A percentile compares a stretch with the other conserved stretches of the same genome.
These are phyloP conservation scores for Tringa solitaria DNA, from an alignment of 2,113 vertebrate genomes.

Conservation along the genomic window DNA sequence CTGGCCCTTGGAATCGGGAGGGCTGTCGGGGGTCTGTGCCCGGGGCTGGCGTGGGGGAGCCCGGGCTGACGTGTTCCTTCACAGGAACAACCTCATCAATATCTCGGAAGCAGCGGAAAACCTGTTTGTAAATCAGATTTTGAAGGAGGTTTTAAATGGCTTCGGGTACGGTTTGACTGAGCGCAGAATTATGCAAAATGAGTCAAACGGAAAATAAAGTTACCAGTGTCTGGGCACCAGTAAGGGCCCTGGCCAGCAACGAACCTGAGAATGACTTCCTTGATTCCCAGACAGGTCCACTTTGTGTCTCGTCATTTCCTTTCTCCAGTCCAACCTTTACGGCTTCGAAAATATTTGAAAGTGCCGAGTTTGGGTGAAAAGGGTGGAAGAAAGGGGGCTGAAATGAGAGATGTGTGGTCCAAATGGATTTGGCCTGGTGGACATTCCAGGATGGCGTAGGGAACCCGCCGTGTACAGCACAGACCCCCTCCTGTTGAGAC, in stretches of 20 bases:
- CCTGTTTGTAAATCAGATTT: rapidly evolving
- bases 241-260: neutral
- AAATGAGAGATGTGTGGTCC: neutral
- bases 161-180: neutral
- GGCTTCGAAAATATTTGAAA: neutral
- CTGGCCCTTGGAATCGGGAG: neutral
- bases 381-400: neutral
- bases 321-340: neutral
- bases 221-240: neutral
- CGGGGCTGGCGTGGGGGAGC: rapidly evolving
- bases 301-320: constrained; percentile 26
- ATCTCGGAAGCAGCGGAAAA: neutral
- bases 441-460: neutral
- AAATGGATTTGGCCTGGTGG: neutral
- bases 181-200: neutral
- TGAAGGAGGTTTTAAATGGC: neutral
- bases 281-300: constrained; percentile 38
- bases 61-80: neutral
- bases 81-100: neutral
- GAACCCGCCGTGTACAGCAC: neutral
- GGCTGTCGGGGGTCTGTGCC: rapidly evolving
- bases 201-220: constrained; percentile 56
- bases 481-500: rapidly evolving
- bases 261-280: constrained; percentile 10
- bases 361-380: neutral